Evolutionary conservation across 1,140 invertebrate species (phyloP), one percentile per base, ranked within the genome.

Genomic region (fruit fly (Drosophila melanogaster)): DNA sequence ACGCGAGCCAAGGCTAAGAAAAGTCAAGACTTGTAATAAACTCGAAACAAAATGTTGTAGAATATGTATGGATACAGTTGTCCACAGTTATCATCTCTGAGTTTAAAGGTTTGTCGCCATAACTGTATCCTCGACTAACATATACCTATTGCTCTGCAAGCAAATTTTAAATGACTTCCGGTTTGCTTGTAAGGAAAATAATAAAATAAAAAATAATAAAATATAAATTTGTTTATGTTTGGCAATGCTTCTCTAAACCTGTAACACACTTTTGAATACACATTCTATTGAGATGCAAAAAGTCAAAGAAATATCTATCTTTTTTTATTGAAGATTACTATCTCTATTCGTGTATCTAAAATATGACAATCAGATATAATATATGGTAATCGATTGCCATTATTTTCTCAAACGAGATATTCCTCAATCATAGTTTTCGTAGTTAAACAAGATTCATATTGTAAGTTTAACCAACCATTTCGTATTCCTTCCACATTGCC

Each of bases 1-100:
- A 49, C 79, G 57, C 73, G 73, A 73, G 61, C 53, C 77, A 81
- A 22, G 73, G 65, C 37, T 40, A 69, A 47, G 7, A n/a, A 33
- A 44, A 70, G 40, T 14, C 49, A 19, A 37, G n/a, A 22, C 15
- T 37, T 22, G 7, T 30, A 33, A 46, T 17, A 51, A 30, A 6
- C n/a, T 12, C 5, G 35, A 43, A 26, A 38, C 4, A 26, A 26
- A 60, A 17, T 11, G 0, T 19, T 26, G 14, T 6, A 11, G n/a
- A 17, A 50, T 33, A 50, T 50, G 26, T 11, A 50, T 17, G 15
- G 1, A 8, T 11, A 43, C 3, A 33, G 15, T 17, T 50, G 8
- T 12, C 33, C 47, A 33, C 17, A 22, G 4, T 24, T 47, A 14
- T n/a, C 26, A 12, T 6, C 0, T 30, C 11, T 33, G 3, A 30